These are phyloP conservation scores for Callimorpha dominula DNA, from an alignment of 2,888 invertebrate genomes.

Conservation along the genomic window DNA sequence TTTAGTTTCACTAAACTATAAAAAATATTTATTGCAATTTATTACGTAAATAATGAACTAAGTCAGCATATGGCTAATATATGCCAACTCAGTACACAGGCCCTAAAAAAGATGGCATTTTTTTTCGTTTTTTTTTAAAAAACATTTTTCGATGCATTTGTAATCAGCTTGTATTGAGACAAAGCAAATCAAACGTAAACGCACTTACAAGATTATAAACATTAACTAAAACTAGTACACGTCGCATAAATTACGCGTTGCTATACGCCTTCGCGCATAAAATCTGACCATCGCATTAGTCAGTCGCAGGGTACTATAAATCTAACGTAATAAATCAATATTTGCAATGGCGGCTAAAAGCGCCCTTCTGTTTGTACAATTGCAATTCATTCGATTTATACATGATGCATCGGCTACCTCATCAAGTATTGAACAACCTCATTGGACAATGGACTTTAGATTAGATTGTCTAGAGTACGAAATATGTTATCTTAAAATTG, in stretches of 20 bases:
- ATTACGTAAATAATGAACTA: too few relatives aligned
- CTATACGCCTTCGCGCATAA: conserved; percentile 36
- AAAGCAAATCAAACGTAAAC: not conserved
- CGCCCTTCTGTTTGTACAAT: conserved; percentile 76
- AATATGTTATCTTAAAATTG: not conserved
- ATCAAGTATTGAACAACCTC: conserved; percentile 30
- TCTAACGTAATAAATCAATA: conserved; percentile 76
- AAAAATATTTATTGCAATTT: too few relatives aligned
- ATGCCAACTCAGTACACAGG: too few relatives aligned
- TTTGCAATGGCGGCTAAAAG: conserved; percentile 64
- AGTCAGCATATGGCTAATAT: not conserved
- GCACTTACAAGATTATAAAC: not conserved
- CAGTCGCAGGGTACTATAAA: conserved; percentile 55
- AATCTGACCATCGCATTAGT: conserved; percentile 48
- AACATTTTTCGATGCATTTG: not conserved
- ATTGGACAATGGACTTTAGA: conserved; percentile 33
- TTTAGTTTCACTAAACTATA: too few relatives aligned
- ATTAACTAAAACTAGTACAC: conserved; percentile 12
- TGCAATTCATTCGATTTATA: conserved; percentile 65
- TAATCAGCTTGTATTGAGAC: not conserved
- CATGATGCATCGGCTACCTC: conserved; percentile 62
- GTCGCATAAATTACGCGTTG: conserved; percentile 29
- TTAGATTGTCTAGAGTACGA: not conserved
- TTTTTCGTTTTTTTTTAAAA: not conserved
- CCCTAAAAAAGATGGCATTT: not conserved